These are phyloP conservation scores for Bovichtus variegatus DNA, from an alignment of 2,797 vertebrate genomes.

Conservation along the genomic window DNA sequence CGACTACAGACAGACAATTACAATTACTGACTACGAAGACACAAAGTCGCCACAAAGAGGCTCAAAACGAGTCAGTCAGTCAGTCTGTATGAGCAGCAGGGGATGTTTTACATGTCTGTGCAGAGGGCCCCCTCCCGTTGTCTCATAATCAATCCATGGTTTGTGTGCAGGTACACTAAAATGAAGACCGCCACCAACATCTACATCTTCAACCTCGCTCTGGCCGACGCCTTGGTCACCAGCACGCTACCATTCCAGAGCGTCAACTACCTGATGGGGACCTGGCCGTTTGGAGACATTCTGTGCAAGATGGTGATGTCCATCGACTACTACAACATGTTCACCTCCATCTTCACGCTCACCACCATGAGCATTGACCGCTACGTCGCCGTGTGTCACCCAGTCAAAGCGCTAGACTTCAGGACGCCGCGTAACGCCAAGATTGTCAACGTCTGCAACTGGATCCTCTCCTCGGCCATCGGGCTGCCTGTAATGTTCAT, in stretches of 20 bases:
- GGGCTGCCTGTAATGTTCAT: slow-evolving; percentile 98
- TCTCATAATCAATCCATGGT: background rate
- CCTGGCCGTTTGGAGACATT: slow-evolving; percentile 95
- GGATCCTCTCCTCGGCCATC: slow-evolving; percentile 98
- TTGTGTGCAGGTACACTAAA: slow-evolving; percentile 92
- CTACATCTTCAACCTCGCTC: slow-evolving; percentile 98
- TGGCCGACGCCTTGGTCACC: slow-evolving; percentile 96
- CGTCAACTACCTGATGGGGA: slow-evolving; percentile 98
- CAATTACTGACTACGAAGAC: background rate
- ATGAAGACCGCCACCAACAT: slow-evolving; percentile 99
- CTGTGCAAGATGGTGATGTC: slow-evolving; percentile 98
- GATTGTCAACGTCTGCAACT: slow-evolving; percentile 99
- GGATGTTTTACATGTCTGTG: background rate
- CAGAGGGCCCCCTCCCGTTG: fast-evolving
- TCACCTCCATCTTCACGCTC: slow-evolving; percentile 98
- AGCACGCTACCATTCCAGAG: slow-evolving; percentile 98
- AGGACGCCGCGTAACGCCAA: slow-evolving; percentile 97
- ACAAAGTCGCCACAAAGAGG: background rate
- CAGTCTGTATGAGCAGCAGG: background rate
- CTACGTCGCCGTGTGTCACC: slow-evolving; percentile 97
- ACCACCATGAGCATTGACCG: slow-evolving; percentile 99
- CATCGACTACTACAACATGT: slow-evolving; percentile 99
- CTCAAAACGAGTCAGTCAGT: background rate
- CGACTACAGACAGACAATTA: no score
- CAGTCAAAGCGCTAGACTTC: slow-evolving; percentile 97